Conservation (phyloP, 2,888 invertebrate genomes). For the Pachydiplax longipennis region DNA sequence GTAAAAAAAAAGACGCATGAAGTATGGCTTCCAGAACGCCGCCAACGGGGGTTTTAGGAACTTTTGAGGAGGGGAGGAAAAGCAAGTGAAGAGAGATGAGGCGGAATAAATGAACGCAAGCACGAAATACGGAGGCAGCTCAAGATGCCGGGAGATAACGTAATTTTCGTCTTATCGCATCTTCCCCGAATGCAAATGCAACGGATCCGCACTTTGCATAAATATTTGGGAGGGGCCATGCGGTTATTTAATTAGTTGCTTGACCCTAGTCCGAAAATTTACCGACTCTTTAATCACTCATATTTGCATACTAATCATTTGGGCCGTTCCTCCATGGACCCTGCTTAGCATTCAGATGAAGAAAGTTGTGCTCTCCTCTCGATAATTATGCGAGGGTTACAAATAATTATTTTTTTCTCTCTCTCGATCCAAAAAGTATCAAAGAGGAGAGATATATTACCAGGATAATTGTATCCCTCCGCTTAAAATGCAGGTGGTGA, state of each 20-base stretch:
- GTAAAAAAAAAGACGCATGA: neutral
- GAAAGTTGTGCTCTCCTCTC: neutral
- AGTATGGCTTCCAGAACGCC: neutral
- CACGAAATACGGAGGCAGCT: neutral
- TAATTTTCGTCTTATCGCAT: neutral
- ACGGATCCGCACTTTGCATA: neutral
- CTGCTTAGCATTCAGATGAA: neutral
- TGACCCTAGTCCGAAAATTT: neutral
- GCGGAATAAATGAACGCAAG: neutral
- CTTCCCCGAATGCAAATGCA: neutral
- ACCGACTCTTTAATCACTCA: neutral
- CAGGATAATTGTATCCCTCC: no score
- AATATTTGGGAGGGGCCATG: neutral
- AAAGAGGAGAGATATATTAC: no score
- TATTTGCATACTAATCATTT: neutral
- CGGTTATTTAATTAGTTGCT: neutral
- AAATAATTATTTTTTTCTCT: neutral
- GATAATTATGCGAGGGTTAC: neutral
- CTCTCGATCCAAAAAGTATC: neutral
- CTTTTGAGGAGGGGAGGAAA: neutral
- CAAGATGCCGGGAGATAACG: neutral
- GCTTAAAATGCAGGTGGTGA: no score
- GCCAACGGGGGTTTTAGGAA: neutral
- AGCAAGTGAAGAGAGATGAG: neutral
- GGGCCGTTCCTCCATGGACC: neutral